These are phyloP conservation scores for Dasysyrphus tricinctus DNA, from an alignment of 2,888 invertebrate genomes.

Conservation along the genomic window DNA sequence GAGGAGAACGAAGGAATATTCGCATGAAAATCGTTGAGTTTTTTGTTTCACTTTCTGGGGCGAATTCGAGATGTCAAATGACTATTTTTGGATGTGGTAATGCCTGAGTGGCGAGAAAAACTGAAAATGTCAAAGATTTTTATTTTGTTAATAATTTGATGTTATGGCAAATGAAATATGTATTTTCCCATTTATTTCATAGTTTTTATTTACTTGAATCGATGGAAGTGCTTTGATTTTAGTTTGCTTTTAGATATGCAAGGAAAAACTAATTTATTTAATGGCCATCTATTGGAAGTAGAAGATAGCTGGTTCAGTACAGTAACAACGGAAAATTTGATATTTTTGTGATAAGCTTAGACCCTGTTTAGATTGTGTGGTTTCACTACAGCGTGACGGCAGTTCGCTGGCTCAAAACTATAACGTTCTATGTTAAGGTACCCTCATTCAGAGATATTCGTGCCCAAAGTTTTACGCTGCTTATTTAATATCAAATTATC, in stretches of 20 bases:
- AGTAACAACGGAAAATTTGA: background rate
- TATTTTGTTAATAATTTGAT: background rate
- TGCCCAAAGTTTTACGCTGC: no score
- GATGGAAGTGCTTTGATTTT: background rate
- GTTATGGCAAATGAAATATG: background rate
- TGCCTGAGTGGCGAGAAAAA: background rate
- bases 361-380: no score
- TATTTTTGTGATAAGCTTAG: background rate
- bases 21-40: slow-evolving; percentile 69
- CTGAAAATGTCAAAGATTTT: slow-evolving; percentile 35
- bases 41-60: slow-evolving; percentile 49
- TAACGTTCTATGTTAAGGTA: no score
- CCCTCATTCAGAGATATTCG: no score
- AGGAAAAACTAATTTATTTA: background rate
- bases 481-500: no score
- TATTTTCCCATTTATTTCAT: background rate
- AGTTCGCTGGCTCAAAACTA: no score
- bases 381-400: no score
- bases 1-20: slow-evolving; percentile 70
- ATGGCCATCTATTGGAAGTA: slow-evolving; percentile 32
- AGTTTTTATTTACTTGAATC: background rate
- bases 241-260: no score
- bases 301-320: background rate
- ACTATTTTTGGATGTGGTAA: slow-evolving; percentile 5
- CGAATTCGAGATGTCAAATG: slow-evolving; percentile 22